Evolutionary conservation across 2,113 vertebrate genomes (phyloP).

Genomic region (Excalfactoria chinensis): DNA sequence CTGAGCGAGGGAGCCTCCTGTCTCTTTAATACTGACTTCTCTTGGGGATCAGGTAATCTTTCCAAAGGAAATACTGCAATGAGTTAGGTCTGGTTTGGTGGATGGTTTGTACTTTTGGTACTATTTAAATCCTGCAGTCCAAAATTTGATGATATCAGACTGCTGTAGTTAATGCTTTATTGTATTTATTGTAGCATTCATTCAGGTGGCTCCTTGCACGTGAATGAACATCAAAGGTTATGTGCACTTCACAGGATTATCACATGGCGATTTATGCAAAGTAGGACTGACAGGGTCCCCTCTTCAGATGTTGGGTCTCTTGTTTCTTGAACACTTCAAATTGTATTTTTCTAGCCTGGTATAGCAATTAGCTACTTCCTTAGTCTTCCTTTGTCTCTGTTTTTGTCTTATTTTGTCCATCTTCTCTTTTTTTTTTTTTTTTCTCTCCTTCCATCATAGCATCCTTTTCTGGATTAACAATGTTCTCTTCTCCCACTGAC

Average conservation of each 20-base stretch:
- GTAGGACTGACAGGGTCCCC: too few relatives aligned
- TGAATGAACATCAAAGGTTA: neutral
- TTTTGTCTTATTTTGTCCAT: neutral
- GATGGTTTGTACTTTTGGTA: neutral
- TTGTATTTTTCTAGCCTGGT: neutral
- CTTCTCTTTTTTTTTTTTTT: neutral
- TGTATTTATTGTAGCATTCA: neutral
- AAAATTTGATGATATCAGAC: neutral
- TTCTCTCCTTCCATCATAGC: neutral
- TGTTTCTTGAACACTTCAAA: neutral
- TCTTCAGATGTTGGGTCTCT: rapidly evolving
- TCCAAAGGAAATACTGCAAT: neutral
- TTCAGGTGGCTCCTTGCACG: neutral
- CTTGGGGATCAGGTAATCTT: neutral
- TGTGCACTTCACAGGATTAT: rapidly evolving
- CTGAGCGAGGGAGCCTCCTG: neutral
- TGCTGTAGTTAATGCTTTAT: neutral
- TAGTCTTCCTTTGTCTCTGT: neutral
- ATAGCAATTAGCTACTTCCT: neutral
- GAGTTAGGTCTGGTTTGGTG: neutral
- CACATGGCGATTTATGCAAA: neutral
- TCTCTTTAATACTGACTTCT: neutral
- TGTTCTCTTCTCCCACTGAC: neutral
- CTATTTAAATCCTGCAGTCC: neutral
- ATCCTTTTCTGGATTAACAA: neutral